Evolutionary conservation across 2,888 invertebrate genomes (phyloP).

Genomic region (Cephus sareptanus): DNA sequence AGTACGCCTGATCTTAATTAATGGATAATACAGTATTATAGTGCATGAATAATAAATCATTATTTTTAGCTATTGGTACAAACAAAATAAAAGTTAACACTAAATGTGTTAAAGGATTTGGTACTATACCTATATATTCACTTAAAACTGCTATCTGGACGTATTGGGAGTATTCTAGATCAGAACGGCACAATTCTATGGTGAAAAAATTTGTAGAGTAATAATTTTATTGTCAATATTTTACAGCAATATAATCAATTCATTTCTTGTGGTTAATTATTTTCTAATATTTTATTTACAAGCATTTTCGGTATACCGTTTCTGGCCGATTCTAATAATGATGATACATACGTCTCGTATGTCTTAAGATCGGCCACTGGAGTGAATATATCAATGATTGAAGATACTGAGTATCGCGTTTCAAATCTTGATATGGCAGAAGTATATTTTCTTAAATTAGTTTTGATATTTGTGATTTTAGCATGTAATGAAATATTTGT

Average conservation of each 20-base stretch:
- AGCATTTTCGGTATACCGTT: conserved; percentile 50
- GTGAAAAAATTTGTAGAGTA: neutral
- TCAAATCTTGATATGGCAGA: neutral
- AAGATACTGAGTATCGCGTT: neutral
- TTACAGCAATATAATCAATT: neutral
- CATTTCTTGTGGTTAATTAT: neutral
- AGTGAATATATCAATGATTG: neutral
- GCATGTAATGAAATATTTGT: neutral
- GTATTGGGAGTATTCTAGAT: conserved; percentile 23
- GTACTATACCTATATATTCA: conserved; percentile 20
- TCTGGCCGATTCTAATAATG: conserved; percentile 30
- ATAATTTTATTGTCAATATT: neutral
- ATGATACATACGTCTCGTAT: neutral
- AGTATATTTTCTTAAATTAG: neutral
- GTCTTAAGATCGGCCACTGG: neutral
- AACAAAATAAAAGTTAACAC: conserved; percentile 17
- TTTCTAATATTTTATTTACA: neutral
- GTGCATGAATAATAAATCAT: neutral
- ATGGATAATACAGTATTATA: neutral
- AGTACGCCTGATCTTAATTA: neutral
- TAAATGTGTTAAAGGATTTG: neutral
- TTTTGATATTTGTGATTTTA: neutral
- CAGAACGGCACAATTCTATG: neutral
- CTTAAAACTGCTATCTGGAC: conserved; percentile 46
- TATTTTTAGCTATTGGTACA: neutral